Conservation (phyloP, 2,797 vertebrate species). For the Eidolon dupreanum region DNA sequence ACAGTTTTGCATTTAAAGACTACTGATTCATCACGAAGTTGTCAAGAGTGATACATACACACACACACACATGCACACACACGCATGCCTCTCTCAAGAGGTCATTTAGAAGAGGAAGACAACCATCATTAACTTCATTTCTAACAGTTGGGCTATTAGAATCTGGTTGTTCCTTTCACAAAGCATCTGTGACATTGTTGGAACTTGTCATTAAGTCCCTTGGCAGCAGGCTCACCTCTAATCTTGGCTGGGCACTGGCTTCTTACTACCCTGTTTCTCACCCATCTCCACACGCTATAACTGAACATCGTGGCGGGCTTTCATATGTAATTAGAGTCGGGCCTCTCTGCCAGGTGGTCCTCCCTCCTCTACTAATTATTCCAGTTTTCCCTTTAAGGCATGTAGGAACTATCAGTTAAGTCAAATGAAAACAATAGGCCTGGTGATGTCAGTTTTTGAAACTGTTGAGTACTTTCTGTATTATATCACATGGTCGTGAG, state of each 20-base stretch:
- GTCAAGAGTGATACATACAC: background rate
- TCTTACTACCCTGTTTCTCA: conserved; percentile 44
- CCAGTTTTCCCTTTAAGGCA: conserved; percentile 75
- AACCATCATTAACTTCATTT: background rate
- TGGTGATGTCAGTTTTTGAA: conserved; percentile 79
- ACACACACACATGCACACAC: background rate
- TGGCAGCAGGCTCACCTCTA: conserved; percentile 41
- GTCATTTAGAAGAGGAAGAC: conserved; percentile 36
- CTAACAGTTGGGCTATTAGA: background rate
- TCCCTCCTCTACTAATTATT: conserved; percentile 65
- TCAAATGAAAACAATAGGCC: conserved; percentile 74
- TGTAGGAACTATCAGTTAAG: conserved; percentile 75
- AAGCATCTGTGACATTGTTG: conserved; percentile 33
- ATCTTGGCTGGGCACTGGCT: conserved; percentile 15
- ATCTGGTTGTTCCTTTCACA: conserved; percentile 35
- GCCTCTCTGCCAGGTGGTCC: conserved; percentile 69
- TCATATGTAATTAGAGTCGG: conserved; percentile 59
- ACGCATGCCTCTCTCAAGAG: background rate
- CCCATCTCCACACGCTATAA: conserved; percentile 6
- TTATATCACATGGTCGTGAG: conserved; percentile 71
- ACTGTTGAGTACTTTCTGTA: conserved; percentile 76
- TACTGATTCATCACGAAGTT: background rate
- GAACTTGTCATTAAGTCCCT: conserved; percentile 51
- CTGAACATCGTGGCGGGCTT: conserved; percentile 61
- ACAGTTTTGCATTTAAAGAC: background rate